Percentiles rank a stretch among this genome's conserved stretches.
Evolutionary conservation across 2,113 vertebrate genomes (phyloP).

Genomic region (Fukomys damarensis): DNA sequence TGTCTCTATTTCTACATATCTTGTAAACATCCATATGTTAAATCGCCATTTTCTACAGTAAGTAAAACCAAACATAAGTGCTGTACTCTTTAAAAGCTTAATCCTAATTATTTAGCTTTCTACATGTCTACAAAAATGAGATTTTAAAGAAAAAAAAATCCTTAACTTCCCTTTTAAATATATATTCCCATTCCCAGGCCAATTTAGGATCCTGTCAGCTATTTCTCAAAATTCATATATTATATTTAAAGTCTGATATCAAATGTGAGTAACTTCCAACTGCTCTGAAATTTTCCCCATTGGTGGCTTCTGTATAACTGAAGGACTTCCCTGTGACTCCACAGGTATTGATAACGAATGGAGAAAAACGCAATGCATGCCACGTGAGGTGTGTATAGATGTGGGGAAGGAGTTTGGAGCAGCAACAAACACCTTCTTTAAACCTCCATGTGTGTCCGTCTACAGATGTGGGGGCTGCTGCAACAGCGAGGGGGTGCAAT

Average conservation of each 20-base stretch:
- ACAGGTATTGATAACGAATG: slow-evolving; percentile 99
- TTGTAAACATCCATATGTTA: background rate
- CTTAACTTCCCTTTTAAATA: background rate
- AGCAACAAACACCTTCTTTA: slow-evolving; percentile 99
- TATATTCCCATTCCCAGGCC: background rate
- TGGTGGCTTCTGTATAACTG: slow-evolving; percentile 83
- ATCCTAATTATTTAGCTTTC: background rate
- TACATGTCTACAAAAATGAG: background rate
- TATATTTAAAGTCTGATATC: background rate
- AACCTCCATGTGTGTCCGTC: slow-evolving; percentile 98
- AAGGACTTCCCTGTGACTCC: slow-evolving; percentile 86
- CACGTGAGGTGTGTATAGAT: slow-evolving; percentile 98
- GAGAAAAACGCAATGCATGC: slow-evolving; percentile 98
- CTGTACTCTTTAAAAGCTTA: background rate
- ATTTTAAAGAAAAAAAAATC: background rate
- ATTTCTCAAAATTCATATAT: background rate
- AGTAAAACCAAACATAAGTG: background rate
- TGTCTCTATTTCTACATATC: background rate
- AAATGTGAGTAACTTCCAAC: slow-evolving; percentile 21
- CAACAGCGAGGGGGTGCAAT: slow-evolving; percentile 97
- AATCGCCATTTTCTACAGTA: background rate
- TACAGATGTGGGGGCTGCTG: slow-evolving; percentile 99
- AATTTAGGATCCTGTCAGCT: background rate
- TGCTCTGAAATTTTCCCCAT: slow-evolving; percentile 62
- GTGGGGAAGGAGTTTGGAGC: slow-evolving; percentile 99